Percentiles rank a stretch among this genome's conserved stretches.
Evolutionary conservation across 2,888 invertebrate species (phyloP).

Genomic region (Folsomia candida): DNA sequence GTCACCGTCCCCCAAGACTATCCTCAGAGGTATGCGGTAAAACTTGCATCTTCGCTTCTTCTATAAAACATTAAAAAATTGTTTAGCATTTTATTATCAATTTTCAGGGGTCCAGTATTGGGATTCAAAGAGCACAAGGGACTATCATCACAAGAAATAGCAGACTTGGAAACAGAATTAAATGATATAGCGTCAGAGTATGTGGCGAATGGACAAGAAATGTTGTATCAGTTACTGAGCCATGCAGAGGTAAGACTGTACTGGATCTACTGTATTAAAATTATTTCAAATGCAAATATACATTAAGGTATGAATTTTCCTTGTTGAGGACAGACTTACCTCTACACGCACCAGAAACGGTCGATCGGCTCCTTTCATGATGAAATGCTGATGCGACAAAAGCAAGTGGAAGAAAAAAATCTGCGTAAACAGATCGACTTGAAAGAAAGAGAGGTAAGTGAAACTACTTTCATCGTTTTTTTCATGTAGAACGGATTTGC

Average conservation of each 20-base stretch:
- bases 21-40: conserved; percentile 61
- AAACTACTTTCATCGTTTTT: no score
- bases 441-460: conserved; percentile 65
- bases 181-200: conserved; percentile 60
- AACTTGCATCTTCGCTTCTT: background rate
- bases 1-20: conserved; percentile 73
- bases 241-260: conserved; percentile 62
- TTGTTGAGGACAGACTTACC: no score
- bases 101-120: conserved; percentile 62
- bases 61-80: background rate
- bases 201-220: conserved; percentile 74
- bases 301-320: no score
- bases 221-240: conserved; percentile 80
- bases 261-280: no score
- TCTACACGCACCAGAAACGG: conserved; percentile 77
- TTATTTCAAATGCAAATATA: no score
- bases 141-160: conserved; percentile 68
- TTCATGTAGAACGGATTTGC: no score
- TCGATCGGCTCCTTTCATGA: conserved; percentile 81
- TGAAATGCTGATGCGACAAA: conserved; percentile 76
- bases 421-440: conserved; percentile 56
- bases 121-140: conserved; percentile 73
- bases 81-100: no score
- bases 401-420: conserved; percentile 64
- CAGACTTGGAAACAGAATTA: conserved; percentile 63